phyloP scores from a whole-genome alignment of 1,140 invertebrate species.

The Platyscapa corneri region DNA sequence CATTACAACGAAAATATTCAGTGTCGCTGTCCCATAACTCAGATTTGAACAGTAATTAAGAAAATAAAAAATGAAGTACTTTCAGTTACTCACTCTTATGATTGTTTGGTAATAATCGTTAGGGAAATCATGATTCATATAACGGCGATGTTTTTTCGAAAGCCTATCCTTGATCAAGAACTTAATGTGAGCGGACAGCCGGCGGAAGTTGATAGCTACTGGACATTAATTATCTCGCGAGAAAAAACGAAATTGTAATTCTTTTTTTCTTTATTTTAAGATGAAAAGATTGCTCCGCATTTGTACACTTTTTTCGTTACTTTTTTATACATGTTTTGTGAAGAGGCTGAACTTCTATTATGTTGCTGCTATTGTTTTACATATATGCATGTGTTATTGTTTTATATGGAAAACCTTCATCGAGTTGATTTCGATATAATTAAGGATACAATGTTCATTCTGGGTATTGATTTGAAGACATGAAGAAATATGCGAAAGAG shows the following conservation, averaged over 20 bases:
- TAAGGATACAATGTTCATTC: background rate
- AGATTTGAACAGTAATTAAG: background rate
- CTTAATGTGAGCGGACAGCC: conserved; percentile 39
- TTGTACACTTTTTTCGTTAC: background rate
- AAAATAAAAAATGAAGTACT: background rate
- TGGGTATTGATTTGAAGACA: background rate
- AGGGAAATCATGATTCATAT: background rate
- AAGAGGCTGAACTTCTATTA: background rate
- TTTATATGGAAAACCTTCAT: background rate
- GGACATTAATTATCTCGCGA: background rate
- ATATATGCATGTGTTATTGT: background rate
- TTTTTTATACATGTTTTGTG: background rate
- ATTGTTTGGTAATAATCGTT: background rate
- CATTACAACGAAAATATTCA: background rate
- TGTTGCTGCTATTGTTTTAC: background rate
- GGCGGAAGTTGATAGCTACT: background rate
- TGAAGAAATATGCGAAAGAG: background rate
- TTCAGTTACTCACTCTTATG: background rate
- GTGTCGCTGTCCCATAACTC: background rate
- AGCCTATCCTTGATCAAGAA: conserved; percentile 60
- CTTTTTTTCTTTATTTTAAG: conserved; percentile 18
- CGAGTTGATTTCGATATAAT: background rate
- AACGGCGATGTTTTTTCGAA: background rate
- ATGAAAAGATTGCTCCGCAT: background rate
- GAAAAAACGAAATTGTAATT: background rate